Evolutionary conservation across 1,140 invertebrate species (phyloP), one percentile per base, ranked within the genome.

Genomic region (Glossosoma conforme): DNA sequence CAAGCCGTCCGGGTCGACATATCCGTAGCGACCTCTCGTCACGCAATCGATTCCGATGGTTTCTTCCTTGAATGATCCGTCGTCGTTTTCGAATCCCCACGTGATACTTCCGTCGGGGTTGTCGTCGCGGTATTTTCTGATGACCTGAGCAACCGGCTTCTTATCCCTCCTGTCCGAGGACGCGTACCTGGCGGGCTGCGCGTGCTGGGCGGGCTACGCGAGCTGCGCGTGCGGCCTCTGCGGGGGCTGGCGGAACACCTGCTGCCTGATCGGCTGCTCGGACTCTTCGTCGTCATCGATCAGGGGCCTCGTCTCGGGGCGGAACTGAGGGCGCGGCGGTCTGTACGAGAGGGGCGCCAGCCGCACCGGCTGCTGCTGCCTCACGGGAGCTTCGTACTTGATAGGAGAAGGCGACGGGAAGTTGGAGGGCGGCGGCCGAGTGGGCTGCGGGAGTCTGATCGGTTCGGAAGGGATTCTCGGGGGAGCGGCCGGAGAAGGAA

Each of bases 21-120:
- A 91, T 20, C 87, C 87, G 60, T 89, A 91, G 62, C 86, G 88
- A 33, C 88, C 88, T 24, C 83, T 75, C 3, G 86, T 89, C 30
- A 90, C 75, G 63, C 87, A 90, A 61, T 90, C 86, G 11, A 79
- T 73, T 42, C 88, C 88, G 58, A 89, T 87, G 4, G 81, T 79
- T 67, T 91, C 88, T 63, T 91, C 87, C 62, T 91, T 91, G 64
- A 84, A 87, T 2, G 77, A 77, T 10, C 84, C 84, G 61, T 87
- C 85, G 48, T 89, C 87, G 62, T 89, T 90, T 71, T 89, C 87
- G 62, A 85, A 90, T 38, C 88, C 88, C 87, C 87, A 91, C 0
- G 85, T 86, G 46, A 90, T 90, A 53, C 83, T 87, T 4, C 88
- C 88, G 57, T 90, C 88, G 28, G 80, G 74, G 60, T 89, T 88